Evolutionary conservation across 2,797 vertebrate species (phyloP), one percentile per base, ranked within the genome.

Genomic region (Cryptoblepharus egeriae): DNA sequence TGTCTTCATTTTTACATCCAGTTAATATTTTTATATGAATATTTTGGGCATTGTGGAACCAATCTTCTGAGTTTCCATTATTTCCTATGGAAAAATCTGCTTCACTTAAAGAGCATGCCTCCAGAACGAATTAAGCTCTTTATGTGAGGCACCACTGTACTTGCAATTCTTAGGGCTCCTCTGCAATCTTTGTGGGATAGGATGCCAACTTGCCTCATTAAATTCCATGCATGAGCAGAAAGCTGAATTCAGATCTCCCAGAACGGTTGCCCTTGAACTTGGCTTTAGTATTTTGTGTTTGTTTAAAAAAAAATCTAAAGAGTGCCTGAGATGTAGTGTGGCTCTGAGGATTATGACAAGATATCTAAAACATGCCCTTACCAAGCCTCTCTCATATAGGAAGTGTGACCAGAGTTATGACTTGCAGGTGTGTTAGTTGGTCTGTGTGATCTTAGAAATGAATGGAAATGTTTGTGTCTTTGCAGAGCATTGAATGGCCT

Each of bases 401-500:
- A 12, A 49, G 45, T 9, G 13, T 49, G 45, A 12, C 45, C 45
- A 42, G 39, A 42, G 4, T 11, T 52, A 52, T 52, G 49, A 49
- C 45, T 5, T 49, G 45, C 45, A 49, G 45, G 1, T 52, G 15
- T 52, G 15, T 52, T 49, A 12, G 6, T 12, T 52, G 11, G 15
- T 13, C 28, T 6, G 6, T 28, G n/a, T 70, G 24, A 42, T 65
- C 6, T 16, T 42, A 58, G 49, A 37, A 57, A 75, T 68, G 63
- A 30, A 65, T 68, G 42, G 75, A 16, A 77, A 79, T 70, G 9
- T 42, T 83, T 79, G 70, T 90, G 49, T 91, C 11, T 81, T 92
- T 86, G 20, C 91, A 98, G 98, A 97, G 97, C 67, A 94, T 99
- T 2, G 98, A 99, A 91, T 99, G 98, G 98, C 98, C 98, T 1